Evolutionary conservation across 2,113 vertebrate species (phyloP).

Genomic region (Neolamprologus hecqui): DNA sequence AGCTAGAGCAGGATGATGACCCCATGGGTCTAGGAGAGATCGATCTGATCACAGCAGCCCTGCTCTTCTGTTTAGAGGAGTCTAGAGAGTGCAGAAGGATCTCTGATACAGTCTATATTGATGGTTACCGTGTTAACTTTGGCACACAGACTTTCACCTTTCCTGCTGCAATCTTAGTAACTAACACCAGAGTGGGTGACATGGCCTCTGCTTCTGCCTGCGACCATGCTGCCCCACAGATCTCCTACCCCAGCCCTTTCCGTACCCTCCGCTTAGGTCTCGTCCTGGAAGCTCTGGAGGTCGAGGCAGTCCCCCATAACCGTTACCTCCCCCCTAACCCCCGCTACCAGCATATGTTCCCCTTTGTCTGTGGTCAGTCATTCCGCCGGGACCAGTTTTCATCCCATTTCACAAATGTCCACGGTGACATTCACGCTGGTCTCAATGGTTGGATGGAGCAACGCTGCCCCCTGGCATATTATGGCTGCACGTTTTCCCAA

Average conservation of each 20-base stretch:
- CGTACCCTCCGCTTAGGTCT: conserved; percentile 89
- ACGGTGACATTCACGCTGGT: conserved; percentile 94
- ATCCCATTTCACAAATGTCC: conserved; percentile 95
- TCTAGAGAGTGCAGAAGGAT: conserved; percentile 88
- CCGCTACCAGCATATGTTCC: conserved; percentile 80
- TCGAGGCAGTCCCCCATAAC: conserved; percentile 37
- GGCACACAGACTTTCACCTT: conserved; percentile 97
- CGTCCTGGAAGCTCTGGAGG: conserved; percentile 84
- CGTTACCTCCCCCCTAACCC: conserved; percentile 50
- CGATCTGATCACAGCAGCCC: conserved; percentile 89
- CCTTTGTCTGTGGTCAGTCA: conserved; percentile 93
- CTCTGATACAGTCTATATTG: conserved; percentile 84
- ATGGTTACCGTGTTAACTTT: conserved; percentile 82
- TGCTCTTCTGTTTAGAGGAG: conserved; percentile 92
- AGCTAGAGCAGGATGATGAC: conserved; percentile 86
- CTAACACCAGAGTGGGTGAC: conserved; percentile 94
- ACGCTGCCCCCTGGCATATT: conserved; percentile 93
- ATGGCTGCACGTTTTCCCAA: conserved; percentile 95
- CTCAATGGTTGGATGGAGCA: conserved; percentile 99
- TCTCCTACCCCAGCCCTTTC: conserved; percentile 92
- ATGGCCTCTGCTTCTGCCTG: conserved; percentile 96
- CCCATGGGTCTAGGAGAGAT: conserved; percentile 92
- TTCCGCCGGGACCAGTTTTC: conserved; percentile 95
- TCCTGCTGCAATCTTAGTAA: conserved; percentile 89
- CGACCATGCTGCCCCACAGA: conserved; percentile 91